Percentiles rank a stretch among this genome's conserved stretches.
Conservation (phyloP, 2,797 vertebrate species). For the Echeneis naucrates region DNA sequence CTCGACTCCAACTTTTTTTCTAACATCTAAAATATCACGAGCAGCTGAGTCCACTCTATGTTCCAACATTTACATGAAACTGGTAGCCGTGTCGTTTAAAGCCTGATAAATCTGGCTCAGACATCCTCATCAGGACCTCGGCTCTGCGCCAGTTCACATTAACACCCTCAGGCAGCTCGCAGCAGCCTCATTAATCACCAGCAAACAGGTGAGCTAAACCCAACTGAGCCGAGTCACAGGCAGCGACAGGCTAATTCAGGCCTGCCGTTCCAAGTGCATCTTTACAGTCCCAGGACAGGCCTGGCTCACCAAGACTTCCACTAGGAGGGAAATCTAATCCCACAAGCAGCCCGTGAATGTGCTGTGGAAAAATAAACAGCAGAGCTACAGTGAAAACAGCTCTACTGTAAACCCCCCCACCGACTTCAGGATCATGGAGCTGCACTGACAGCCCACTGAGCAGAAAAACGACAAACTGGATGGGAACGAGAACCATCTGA, state of each 20-base stretch:
- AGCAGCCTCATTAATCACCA: conserved; percentile 56
- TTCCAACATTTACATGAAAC: conserved; percentile 4
- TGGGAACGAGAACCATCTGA: conserved; percentile 13
- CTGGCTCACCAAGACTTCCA: conserved; percentile 49
- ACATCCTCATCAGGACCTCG: conserved; percentile 32
- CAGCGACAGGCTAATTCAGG: conserved; percentile 58
- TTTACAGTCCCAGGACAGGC: conserved; percentile 62
- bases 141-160: conserved; percentile 40
- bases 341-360: conserved; percentile 61
- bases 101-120: conserved; percentile 18
- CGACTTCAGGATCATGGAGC: conserved; percentile 53
- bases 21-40: neutral
- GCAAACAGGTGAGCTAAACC: conserved; percentile 53
- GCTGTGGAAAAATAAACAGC: conserved; percentile 74
- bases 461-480: conserved; percentile 13
- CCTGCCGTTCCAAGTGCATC: conserved; percentile 60
- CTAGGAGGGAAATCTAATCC: conserved; percentile 65
- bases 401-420: conserved; percentile 70
- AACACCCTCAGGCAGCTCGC: conserved; percentile 41
- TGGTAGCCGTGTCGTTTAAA: conserved; percentile 10
- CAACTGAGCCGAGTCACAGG: conserved; percentile 40
- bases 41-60: neutral
- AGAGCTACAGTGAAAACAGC: conserved; percentile 65
- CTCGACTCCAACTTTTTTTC: neutral
- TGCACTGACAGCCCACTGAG: conserved; percentile 26